Base-by-base conservation (phyloP, 2,797 vertebrate species). In the Pelochelys cantorii region DNA sequence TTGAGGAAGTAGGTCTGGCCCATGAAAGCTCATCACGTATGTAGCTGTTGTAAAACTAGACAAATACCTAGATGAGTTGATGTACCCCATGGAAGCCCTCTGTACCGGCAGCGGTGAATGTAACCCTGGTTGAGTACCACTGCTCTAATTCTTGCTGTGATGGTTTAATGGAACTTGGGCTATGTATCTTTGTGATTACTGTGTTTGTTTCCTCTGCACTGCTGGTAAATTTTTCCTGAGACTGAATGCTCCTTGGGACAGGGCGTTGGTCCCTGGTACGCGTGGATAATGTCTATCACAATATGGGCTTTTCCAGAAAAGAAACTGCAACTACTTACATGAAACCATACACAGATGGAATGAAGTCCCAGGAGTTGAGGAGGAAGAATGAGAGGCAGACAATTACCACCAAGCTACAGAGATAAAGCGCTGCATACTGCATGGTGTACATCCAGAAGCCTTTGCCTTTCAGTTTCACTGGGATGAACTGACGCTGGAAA, bases 361-460 rank as follows among this genome's bases (percentile, higher is more conserved):
- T 98, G 96, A 99, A 99, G 97, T 99, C 99, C 99, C 99, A 99
- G 68, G 99, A 99, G 94, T 98, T 99, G 79, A 99, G 98, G 95
- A 99, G 98, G 98, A 99, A 99, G 96, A 99, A 99, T 90, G 99
- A 99, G 57, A 99, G 99, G 88, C 98, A 98, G 91, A 99, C 37
- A 89, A 99, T 98, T 89, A 99, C 99, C 11, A 98, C 95, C n/a
- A 99, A 98, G 96, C 99, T 99, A 95, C 99, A 99, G 87, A 99
- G 94, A 96, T 98, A 99, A 97, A 99, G 98, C 95, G 98, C 98
- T 90, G 97, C 95, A 75, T 99, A 99, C 97, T 99, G 99, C 74
- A 96, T 86, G 17, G 98, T 97, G 96, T 99, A 99, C 96, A 98
- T 95, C 99, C 99, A 99, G 98, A 99, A 99, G 88, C 98, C 98